Evolutionary conservation across 92 coral and sea anemone species (phyloP).

Genomic region (Galaxea fascicularis): DNA sequence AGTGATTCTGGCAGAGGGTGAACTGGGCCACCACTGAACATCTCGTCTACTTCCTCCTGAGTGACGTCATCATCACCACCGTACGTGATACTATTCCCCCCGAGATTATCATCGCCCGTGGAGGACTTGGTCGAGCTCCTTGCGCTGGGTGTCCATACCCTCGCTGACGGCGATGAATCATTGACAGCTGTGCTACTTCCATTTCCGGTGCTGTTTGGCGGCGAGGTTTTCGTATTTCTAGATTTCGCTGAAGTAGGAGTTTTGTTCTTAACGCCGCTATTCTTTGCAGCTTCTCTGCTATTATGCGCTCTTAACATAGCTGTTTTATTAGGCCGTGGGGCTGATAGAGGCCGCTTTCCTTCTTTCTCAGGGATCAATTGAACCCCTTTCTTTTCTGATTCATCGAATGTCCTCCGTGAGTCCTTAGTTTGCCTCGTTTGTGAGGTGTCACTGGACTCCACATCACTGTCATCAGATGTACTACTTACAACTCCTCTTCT

Average conservation of each 20-base stretch:
- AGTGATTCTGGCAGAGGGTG: conserved; percentile 68
- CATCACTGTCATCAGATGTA: conserved; percentile 83
- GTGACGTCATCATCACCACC: conserved; percentile 47
- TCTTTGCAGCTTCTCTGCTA: conserved; percentile 79
- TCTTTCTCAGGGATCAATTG: conserved; percentile 52
- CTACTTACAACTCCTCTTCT: conserved; percentile 62
- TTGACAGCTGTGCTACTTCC: neutral
- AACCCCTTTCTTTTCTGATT: conserved; percentile 42
- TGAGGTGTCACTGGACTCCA: conserved; percentile 65
- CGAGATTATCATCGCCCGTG: conserved; percentile 29
- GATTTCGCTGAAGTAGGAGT: conserved; percentile 27
- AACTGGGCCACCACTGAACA: conserved; percentile 52
- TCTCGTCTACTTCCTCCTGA: conserved; percentile 78
- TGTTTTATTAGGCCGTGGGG: conserved; percentile 86
- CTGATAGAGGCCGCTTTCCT: conserved; percentile 48
- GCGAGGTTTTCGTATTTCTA: conserved; percentile 27
- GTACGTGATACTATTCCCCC: conserved; percentile 21
- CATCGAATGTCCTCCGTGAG: conserved; percentile 42
- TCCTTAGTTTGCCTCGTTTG: conserved; percentile 51
- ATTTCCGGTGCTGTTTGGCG: conserved; percentile 15
- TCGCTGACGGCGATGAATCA: conserved; percentile 19
- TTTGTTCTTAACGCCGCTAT: conserved; percentile 32
- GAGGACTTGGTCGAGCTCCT: conserved; percentile 56
- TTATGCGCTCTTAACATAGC: conserved; percentile 80
- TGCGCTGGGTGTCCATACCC: conserved; percentile 67